Evolutionary conservation across 2,888 invertebrate genomes (phyloP).

Genomic region (Sturmia bella): DNA sequence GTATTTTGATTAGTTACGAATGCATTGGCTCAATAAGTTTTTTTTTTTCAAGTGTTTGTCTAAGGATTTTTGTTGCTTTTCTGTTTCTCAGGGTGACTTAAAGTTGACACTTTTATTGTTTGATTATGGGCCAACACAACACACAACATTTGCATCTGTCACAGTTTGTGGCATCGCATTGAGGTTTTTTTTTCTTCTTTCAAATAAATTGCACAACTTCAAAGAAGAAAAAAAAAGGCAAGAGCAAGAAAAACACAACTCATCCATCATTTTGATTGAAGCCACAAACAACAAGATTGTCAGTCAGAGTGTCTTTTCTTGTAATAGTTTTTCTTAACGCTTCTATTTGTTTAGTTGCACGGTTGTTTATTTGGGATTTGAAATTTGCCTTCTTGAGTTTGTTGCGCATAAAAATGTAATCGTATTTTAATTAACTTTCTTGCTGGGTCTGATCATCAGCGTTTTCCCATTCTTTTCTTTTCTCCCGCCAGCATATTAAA

Average conservation of each 20-base stretch:
- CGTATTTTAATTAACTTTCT: constrained; percentile 68
- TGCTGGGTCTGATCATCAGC: constrained; percentile 25
- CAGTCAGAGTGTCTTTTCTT: constrained; percentile 48
- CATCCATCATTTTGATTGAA: constrained; percentile 80
- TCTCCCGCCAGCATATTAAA: constrained; percentile 51
- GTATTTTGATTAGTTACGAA: constrained; percentile 66
- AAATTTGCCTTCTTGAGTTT: constrained; percentile 30
- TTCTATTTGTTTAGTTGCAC: constrained; percentile 35
- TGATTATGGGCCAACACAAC: constrained; percentile 56
- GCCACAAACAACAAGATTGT: constrained; percentile 62
- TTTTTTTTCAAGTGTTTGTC: constrained; percentile 41
- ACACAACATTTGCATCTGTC: constrained; percentile 66
- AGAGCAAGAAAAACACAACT: constrained; percentile 51
- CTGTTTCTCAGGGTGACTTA: constrained; percentile 56
- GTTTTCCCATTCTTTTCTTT: background rate
- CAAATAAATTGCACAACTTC: constrained; percentile 65
- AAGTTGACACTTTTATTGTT: constrained; percentile 72
- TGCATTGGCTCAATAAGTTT: constrained; percentile 15
- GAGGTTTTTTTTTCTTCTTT: constrained; percentile 31
- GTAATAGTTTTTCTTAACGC: background rate
- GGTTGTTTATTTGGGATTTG: constrained; percentile 57
- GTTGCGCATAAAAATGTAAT: constrained; percentile 39
- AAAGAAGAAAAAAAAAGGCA: constrained; percentile 23
- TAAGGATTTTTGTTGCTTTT: constrained; percentile 29
- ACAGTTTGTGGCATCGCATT: constrained; percentile 58